phyloP scores from a whole-genome alignment of 2,797 vertebrate genomes.

The Cyprinella venusta region DNA sequence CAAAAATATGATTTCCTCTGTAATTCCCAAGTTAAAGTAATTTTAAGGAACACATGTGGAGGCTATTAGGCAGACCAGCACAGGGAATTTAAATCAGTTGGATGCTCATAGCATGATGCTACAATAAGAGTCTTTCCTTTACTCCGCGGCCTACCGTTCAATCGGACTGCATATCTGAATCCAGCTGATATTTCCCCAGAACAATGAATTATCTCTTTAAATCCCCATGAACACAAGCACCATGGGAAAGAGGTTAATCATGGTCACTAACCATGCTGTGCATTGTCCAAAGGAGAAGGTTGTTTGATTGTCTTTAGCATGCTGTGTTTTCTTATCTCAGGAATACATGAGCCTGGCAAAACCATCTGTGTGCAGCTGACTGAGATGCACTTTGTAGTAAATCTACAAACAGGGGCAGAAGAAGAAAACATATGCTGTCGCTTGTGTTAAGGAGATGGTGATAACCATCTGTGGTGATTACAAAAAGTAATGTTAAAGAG shows the following conservation, averaged over 20 bases:
- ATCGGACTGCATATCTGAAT: conserved; percentile 40
- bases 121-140: conserved; percentile 43
- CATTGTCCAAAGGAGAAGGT: conserved; percentile 29
- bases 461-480: conserved; percentile 2
- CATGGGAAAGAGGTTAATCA: conserved; percentile 41
- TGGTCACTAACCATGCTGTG: conserved; percentile 37
- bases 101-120: conserved; percentile 24
- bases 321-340: conserved; percentile 44
- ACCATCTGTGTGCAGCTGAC: conserved; percentile 4
- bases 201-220: conserved; percentile 49
- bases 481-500: not conserved
- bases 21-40: conserved; percentile 15
- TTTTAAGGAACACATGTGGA: not conserved
- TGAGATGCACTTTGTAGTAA: conserved; percentile 28
- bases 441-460: conserved; percentile 3
- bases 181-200: conserved; percentile 40
- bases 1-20: not conserved
- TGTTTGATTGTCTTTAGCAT: conserved; percentile 45
- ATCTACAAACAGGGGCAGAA: conserved; percentile 29
- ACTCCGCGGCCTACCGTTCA: conserved; percentile 2
- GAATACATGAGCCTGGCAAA: conserved; percentile 36
- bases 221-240: conserved; percentile 39
- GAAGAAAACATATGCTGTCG: conserved; percentile 19
- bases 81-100: conserved; percentile 29
- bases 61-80: not conserved